These are phyloP conservation scores for Dusona sp. DNA, from an alignment of 2,888 invertebrate species.

Conservation along the genomic window DNA sequence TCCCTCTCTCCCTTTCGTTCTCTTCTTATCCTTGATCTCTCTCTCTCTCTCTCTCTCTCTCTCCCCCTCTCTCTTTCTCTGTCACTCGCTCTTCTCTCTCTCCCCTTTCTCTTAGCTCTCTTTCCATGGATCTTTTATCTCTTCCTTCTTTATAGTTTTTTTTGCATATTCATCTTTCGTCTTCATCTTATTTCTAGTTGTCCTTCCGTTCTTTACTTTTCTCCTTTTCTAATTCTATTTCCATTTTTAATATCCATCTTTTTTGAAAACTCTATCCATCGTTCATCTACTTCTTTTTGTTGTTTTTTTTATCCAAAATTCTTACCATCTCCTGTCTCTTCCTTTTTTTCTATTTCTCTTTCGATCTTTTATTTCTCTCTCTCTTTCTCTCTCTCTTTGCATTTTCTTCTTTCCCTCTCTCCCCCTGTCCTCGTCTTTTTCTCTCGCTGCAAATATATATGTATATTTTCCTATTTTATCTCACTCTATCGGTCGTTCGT, in stretches of 20 bases:
- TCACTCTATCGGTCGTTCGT: slow-evolving; percentile 37
- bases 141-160: background rate
- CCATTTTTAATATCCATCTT: background rate
- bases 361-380: background rate
- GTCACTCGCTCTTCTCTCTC: slow-evolving; percentile 8
- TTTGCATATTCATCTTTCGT: background rate
- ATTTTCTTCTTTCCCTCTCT: background rate
- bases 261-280: background rate
- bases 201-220: background rate
- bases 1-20: slow-evolving; percentile 37
- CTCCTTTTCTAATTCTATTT: background rate
- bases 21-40: background rate
- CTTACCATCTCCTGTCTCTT: background rate
- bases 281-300: background rate
- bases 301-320: background rate
- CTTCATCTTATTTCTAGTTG: background rate
- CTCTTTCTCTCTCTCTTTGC: background rate
- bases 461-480: slow-evolving; percentile 44
- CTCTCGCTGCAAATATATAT: slow-evolving; percentile 7
- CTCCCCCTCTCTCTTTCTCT: slow-evolving; percentile 10
- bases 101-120: background rate
- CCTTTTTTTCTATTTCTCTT: background rate
- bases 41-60: slow-evolving; percentile 35
- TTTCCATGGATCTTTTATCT: background rate
- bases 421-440: slow-evolving; percentile 46